These are phyloP conservation scores for Zygaena filipendulae DNA, from an alignment of 2,888 invertebrate species.

Conservation along the genomic window DNA sequence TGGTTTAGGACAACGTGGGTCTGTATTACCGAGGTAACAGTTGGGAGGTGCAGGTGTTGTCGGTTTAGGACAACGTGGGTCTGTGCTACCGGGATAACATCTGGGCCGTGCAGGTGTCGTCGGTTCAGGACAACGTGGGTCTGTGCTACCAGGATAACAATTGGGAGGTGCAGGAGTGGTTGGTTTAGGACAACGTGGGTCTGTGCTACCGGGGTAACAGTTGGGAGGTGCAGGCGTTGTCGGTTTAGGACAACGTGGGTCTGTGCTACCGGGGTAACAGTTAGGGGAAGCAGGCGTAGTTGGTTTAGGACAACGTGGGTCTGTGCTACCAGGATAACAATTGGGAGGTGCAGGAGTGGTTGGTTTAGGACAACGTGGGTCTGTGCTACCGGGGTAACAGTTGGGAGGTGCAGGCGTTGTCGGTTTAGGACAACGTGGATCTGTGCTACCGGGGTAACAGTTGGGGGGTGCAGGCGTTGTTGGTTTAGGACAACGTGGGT, in stretches of 20 bases:
- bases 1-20: constrained; percentile 12
- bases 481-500: constrained; percentile 20
- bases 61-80: neutral
- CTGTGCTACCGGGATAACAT: neutral
- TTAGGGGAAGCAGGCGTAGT: constrained; percentile 15
- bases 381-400: neutral
- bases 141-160: neutral
- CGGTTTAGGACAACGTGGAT: constrained; percentile 19
- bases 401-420: constrained; percentile 9
- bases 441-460: constrained; percentile 28
- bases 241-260: constrained; percentile 16
- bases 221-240: constrained; percentile 16
- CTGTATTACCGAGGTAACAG: constrained; percentile 13
- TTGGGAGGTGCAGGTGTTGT: constrained; percentile 5
- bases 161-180: neutral
- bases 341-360: neutral
- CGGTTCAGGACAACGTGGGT: neutral
- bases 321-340: constrained; percentile 1
- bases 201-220: neutral
- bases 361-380: neutral
- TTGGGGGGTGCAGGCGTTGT: constrained; percentile 12
- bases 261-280: constrained; percentile 18
- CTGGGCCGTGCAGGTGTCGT: constrained; percentile 17
- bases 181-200: neutral
- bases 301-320: constrained; percentile 14